phyloP scores from a whole-genome alignment of 2,888 invertebrate genomes.

The Eulithis prunata region DNA sequence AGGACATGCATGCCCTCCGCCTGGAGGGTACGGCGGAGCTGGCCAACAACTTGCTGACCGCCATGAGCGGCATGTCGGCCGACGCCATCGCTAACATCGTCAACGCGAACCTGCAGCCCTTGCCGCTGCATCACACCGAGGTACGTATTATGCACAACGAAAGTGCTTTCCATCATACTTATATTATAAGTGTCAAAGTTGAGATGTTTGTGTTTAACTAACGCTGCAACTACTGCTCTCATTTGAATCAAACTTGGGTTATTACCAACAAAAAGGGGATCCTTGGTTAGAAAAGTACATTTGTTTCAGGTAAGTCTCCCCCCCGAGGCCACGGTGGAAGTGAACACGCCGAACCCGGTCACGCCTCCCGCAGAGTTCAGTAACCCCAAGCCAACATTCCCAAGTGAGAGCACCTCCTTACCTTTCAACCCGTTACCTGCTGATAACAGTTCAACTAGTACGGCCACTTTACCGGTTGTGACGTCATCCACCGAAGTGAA shows the following conservation, averaged over 20 bases:
- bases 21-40: conserved; percentile 22
- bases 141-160: not conserved
- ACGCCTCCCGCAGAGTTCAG: conserved; percentile 23
- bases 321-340: conserved; percentile 12
- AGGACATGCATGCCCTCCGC: not conserved
- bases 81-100: conserved; percentile 61
- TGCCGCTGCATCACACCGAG: conserved; percentile 6
- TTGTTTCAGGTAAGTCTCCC: conserved; percentile 11
- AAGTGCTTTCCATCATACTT: too few species aligned
- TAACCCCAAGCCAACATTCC: not conserved
- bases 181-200: too few species aligned
- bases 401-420: not conserved
- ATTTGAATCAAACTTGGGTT: too few species aligned
- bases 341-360: conserved; percentile 15
- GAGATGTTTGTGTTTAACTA: too few species aligned
- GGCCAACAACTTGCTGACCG: conserved; percentile 69
- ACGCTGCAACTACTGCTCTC: too few species aligned
- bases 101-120: conserved; percentile 49
- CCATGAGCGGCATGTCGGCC: conserved; percentile 69
- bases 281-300: too few species aligned
- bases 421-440: not conserved
- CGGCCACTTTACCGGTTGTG: too few species aligned
- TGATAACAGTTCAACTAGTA: not conserved
- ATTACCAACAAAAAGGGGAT: too few species aligned
- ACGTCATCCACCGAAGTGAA: not conserved